Evolutionary conservation across 2,113 vertebrate genomes (phyloP).

Genomic region (Myrmecobius fasciatus): DNA sequence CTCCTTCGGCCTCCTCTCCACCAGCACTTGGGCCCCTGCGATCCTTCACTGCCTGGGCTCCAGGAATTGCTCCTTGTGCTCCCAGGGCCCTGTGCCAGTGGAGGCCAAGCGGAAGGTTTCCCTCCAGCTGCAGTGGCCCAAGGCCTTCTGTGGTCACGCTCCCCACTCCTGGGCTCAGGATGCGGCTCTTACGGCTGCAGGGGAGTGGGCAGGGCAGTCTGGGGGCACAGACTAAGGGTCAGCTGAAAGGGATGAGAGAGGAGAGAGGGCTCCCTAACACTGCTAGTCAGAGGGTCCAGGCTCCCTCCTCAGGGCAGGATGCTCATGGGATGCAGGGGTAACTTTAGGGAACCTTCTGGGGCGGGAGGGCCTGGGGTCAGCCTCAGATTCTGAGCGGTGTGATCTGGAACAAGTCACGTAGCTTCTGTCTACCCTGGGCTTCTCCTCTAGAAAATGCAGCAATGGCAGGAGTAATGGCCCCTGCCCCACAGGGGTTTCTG

Average conservation of each 20-base stretch:
- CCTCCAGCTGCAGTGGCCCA: background rate
- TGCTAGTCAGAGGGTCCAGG: too few species aligned
- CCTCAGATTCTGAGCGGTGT: background rate
- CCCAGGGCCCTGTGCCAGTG: background rate
- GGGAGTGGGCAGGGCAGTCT: background rate
- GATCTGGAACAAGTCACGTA: background rate
- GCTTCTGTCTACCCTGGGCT: background rate
- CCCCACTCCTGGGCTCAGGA: background rate
- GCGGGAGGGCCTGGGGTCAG: too few species aligned
- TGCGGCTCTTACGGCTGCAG: background rate
- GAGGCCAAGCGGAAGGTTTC: background rate
- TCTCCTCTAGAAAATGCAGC: background rate
- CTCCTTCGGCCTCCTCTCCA: background rate
- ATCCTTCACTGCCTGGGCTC: background rate
- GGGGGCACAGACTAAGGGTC: too few species aligned
- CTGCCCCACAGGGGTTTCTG: background rate
- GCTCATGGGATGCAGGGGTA: background rate
- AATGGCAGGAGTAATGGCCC: too few species aligned
- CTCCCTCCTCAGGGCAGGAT: background rate
- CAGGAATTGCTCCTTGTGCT: background rate
- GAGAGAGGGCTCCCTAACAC: too few species aligned
- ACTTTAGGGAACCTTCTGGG: background rate
- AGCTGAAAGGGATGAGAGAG: too few species aligned
- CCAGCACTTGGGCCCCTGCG: background rate
- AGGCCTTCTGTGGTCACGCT: background rate